Base-by-base conservation (phyloP, 2,113 vertebrate species). In the Epinephelus moara region DNA sequence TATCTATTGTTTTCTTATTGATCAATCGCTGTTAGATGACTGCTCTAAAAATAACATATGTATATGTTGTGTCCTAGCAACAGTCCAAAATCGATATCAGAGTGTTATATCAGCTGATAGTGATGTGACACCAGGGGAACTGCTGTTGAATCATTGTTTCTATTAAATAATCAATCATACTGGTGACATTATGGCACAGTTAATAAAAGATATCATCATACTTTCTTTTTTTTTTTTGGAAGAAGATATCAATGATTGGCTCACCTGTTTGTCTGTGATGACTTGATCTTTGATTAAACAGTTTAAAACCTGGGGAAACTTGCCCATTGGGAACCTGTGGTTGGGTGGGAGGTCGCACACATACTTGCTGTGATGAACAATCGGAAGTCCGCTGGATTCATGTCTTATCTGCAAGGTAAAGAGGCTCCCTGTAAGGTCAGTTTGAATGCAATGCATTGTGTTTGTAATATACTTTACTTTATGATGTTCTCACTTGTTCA, bases 271-370 rank as follows among this genome's bases (percentile, higher is more conserved):
- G 6, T 92, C 85, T 52, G 89, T 83, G 6, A 94, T 89, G 37
- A 93, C 86, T 30, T 92, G 88, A 67, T 94, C 93, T 42, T 85
- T 42, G 11, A 94, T 45, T 3, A 95, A 23, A 73, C 59, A 85
- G 23, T 90, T 74, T 25, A 95, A 68, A 14, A 93, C 91, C 2
- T 85, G 70, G 2, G 91, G 88, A 18, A 94, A 92, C 82, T 90
- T 93, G 33, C 14, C 53, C 93, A 94, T 93, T 0, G 93, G 93
- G 21, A 92, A 94, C 75, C 91, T 89, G 74, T 94, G 94, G 27
- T 80, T 87, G 11, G 87, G 21, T 13, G 91, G 87, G 3, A 92
- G 92, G 6, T 91, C 90, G 47, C 93, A 90, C 72, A 80, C 90
- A 50, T 92, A 92, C 37, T 49, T 59, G 23, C 66, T 70, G 89